Percentiles rank a stretch among this genome's conserved stretches.
phyloP scores from a whole-genome alignment of 2,797 vertebrate species.

The Craterocephalus amniculus region DNA sequence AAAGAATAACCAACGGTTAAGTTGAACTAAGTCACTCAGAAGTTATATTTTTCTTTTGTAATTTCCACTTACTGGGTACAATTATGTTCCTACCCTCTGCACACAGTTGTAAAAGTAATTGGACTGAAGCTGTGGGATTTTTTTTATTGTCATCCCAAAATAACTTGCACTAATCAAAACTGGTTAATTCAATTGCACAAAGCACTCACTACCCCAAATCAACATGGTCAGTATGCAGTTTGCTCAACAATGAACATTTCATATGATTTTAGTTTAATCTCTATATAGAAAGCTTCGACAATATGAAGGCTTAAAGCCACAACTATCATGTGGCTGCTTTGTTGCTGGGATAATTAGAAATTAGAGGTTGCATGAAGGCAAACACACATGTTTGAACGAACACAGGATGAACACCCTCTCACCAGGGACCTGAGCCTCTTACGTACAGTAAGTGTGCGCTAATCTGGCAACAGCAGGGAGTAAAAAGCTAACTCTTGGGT shows the following conservation, averaged over 20 bases:
- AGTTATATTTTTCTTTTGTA: not conserved
- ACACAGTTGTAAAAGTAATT: not conserved
- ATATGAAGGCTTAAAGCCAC: slow-evolving; percentile 6
- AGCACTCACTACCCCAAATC: slow-evolving; percentile 19
- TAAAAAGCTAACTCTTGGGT: not conserved
- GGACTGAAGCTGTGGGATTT: not conserved
- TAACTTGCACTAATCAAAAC: slow-evolving; percentile 12
- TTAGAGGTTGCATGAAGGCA: slow-evolving; percentile 11
- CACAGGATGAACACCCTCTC: slow-evolving; percentile 7
- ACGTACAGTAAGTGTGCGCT: slow-evolving; percentile 8
- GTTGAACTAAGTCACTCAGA: slow-evolving; percentile 23
- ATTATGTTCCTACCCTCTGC: not conserved
- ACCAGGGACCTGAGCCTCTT: slow-evolving; percentile 24
- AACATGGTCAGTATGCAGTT: not conserved
- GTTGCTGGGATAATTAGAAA: slow-evolving; percentile 1
- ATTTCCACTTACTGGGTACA: not conserved
- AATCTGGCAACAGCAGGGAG: slow-evolving; percentile 15
- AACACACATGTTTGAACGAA: slow-evolving; percentile 10
- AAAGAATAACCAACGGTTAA: slow-evolving; percentile 28
- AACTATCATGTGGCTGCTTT: not conserved
- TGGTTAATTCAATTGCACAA: slow-evolving; percentile 28
- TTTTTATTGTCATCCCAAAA: slow-evolving; percentile 6
- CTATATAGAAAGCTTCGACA: slow-evolving; percentile 1
- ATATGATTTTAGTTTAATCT: not conserved
- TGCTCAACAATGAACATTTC: not conserved